Base-by-base conservation (phyloP, 2,797 vertebrate species). In the Catostomus latipinnis region DNA sequence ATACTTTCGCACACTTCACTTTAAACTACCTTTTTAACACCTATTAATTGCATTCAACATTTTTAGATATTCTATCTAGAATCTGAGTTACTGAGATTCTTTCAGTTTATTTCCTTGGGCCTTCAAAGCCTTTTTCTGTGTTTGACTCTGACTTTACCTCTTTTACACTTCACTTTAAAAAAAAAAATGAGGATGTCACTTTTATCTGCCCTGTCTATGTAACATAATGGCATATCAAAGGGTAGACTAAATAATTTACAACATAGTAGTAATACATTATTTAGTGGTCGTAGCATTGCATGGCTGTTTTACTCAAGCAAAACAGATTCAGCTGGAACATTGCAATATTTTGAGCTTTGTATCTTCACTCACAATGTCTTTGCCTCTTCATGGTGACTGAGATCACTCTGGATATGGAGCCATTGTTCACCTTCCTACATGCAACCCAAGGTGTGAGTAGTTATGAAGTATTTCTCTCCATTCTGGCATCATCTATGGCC, bases 401-500 rank as follows among this genome's bases (percentile, higher is more conserved):
- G 6, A 34, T n/a, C 50, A n/a, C 49, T 73, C 46, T 56, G 14
- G 8, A 52, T 22, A 18, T 34, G 34, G 12, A 43, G 50, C 13
- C 22, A 49, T 48, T n/a, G n/a, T 45, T 62, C 48, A 5, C n/a
- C 34, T 46, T 69, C 56, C 71, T 63, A 71, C 66, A 65, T 49
- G 49, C 49, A 65, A 43, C 58, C 56, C 50, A 63, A 70, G 66
- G 54, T 75, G 22, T 11, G 70, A 76, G 69, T 34, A 34, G 4
- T 71, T 80, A 65, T 73, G 73, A 84, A 82, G 84, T 84, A 76
- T 87, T 46, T 86, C 82, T 90, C 81, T 87, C 86, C 75, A 77
- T 82, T 89, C 83, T 79, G 34, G 66, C 68, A 85, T 86, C 85
- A 73, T 91, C 82, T 77, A 60, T 71, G 81, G 89, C 88, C 84